Base-by-base conservation (phyloP, 2,888 invertebrate species). In the Nysson spinosus region DNA sequence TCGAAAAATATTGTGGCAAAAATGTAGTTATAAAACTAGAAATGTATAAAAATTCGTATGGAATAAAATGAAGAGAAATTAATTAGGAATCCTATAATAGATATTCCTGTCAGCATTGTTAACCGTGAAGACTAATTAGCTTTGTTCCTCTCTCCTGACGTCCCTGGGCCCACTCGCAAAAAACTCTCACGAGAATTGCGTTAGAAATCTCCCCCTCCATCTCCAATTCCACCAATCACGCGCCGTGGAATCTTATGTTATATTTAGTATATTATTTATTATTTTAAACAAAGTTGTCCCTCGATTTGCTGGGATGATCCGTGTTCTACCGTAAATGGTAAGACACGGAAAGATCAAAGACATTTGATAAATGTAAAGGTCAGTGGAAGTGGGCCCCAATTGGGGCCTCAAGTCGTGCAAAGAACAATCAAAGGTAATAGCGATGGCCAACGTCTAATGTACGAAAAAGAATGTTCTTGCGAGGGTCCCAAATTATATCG, bases 161-260 rank as follows among this genome's bases (percentile, higher is more conserved):
- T 60, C 56, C 40, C 30, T 22, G 62, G 50, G 50, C 51, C 43
- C n/a, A 44, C 35, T 35, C 42, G 61, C 39, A 50, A 73, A 67
- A 72, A 75, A 69, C 62, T 78, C 76, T 73, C 78, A 78, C 69
- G 72, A 34, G 49, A 69, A 34, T 67, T 61, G 66, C 65, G 52
- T 43, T 39, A 26, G 24, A 22, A 20, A 16, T 19, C 26, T 30
- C 9, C 30, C 42, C 28, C 34, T 35, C 9, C 43, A 17, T 24
- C 16, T 40, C 39, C 26, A 30, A 30, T 55, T 50, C 47, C 32
- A 42, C 28, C 49, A 40, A n/a, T n/a, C n/a, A n/a, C n/a, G n/a
- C n/a, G n/a, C n/a, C n/a, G n/a, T n/a, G n/a, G n/a, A n/a, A n/a
- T n/a, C n/a, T n/a, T n/a, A n/a, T n/a, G n/a, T n/a, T n/a, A n/a